Evolutionary conservation across 1,140 invertebrate genomes (phyloP), one percentile per base, ranked within the genome.

Genomic region (Calliopsis andreniformis): DNA sequence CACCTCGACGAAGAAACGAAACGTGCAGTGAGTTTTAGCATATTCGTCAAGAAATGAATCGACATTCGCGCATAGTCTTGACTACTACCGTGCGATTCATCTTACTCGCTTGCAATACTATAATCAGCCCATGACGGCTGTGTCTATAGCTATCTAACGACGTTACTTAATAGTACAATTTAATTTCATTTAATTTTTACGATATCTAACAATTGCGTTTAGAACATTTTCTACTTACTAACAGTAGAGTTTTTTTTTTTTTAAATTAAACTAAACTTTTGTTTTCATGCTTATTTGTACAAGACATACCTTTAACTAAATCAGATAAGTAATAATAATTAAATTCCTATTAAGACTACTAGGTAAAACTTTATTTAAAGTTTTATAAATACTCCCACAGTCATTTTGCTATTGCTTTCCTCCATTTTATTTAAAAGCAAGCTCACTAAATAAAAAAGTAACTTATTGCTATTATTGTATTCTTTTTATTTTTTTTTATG

Each of bases 11-110:
- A 92, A 58, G 88, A 93, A 77, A 94, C 94, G 78, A 91, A 92
- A 84, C 89, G 91, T 92, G 92, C 94, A 90, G 94, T 95, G 94
- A 95, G 94, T 94, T 90, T 80, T 53, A 69, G 45, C 56, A 71
- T 72, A 80, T 51, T 47, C 62, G 25, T 68, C 39, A 55, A 30
- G 39, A 1, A 23, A n/a, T 14, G 25, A 47, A 49, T 49, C 12
- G 5, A 59, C 35, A 12, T 0, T 20, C 8, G 20, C 16, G 18
- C n/a, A 3, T 45, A 20, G n/a, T 14, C 23, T 42, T 47, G 6
- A 62, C 42, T 53, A 51, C 14, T 32, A 30, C 2, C 23, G 32
- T 16, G 16, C 4, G 35, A 25, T 43, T 51, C 47, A 49, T 49
- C 25, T 16, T 43, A 45, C 5, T 64, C 39, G 61, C 49, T 73